Base-by-base conservation (phyloP, 2,888 invertebrate genomes). In the Agonopterix subpropinquella region DNA sequence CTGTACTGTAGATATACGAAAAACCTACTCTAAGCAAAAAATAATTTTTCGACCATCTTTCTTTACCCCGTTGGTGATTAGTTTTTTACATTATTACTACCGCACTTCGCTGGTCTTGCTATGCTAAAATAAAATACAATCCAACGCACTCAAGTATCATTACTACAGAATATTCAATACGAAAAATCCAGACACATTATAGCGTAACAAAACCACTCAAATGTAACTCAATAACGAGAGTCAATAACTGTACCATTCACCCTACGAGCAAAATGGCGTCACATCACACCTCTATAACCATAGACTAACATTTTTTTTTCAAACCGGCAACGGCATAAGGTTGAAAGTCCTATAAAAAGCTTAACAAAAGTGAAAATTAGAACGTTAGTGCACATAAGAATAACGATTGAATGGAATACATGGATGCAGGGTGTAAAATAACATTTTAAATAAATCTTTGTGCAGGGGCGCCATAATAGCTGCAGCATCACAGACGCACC, bases 381-480 rank as follows among this genome's bases (percentile, higher is more conserved):
- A 77, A 73, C 73, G 70, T 73, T 72, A 72, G 70, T 77, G 71
- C 68, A 74, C 68, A 76, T 77, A 67, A 28, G 68, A 67, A 70
- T 66, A 57, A 64, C 64, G 66, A 72, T 73, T 70, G 72, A 70
- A 70, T 67, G 80, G 79, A 69, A 74, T 73, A 80, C 67, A 78
- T 83, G 74, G 77, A 67, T 65, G 73, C 70, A 62, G 73, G 83
- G 86, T 83, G 80, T 86, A 83, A 84, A 86, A 86, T 87, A 87
- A 86, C 86, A 83, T 87, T 88, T 84, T 86, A 86, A 88, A 87
- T 88, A 82, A 86, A 87, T 87, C 87, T 85, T 82, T 80, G 74
- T 65, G 68, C 69, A 72, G 77, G 85, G 85, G 75, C 70, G 77
- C 77, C 77, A 80, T 85, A 86, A 85, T 84, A 85, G 86, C 76